Base-by-base conservation (phyloP, 2,888 invertebrate genomes). In the Pachymerium ferrugineum region DNA sequence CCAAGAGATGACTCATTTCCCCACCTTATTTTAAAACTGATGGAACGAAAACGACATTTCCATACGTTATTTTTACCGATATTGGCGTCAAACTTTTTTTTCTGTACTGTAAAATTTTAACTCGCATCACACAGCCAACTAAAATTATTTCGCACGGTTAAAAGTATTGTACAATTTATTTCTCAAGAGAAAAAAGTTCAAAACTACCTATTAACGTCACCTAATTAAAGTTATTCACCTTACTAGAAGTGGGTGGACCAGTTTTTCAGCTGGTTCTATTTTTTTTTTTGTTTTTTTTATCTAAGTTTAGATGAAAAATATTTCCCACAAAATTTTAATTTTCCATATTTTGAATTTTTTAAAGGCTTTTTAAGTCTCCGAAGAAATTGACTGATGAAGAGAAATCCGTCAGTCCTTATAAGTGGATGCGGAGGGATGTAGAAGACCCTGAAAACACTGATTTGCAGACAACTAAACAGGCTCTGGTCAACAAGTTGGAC, bases 381-480 rank as follows among this genome's bases (percentile, higher is more conserved):
- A 80, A 80, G 70, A 78, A 78, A 35, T 78, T 78, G 6, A 80
- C 81, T 29, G 79, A 80, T 25, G 78, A 79, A 72, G 80, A 82
- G 76, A 78, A 78, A 19, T 77, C 78, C 74, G 78, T 81, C 74
- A 81, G 79, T 77, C 80, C 82, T 3, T 80, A 81, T 73, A 80
- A 80, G 77, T 82, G 82, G 81, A 78, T 82, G 42, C 75, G 82
- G 62, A 80, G 81, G 77, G 83, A 82, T 75, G 80, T 82, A 77
- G 82, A 82, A 74, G 79, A 81, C 75, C 81, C 81, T 28, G 79
- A 75, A 69, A 76, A 80, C 76, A 80, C 80, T 47, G 81, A 82
- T 73, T 72, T 82, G 25, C 80, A 81, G 72, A 78, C 80, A 22
- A 80, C 80, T 6, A 79, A 80, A 75, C 79, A 79, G 74, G 81